Conservation (phyloP, 2,888 invertebrate species). For the Scaptomyza reducta region DNA sequence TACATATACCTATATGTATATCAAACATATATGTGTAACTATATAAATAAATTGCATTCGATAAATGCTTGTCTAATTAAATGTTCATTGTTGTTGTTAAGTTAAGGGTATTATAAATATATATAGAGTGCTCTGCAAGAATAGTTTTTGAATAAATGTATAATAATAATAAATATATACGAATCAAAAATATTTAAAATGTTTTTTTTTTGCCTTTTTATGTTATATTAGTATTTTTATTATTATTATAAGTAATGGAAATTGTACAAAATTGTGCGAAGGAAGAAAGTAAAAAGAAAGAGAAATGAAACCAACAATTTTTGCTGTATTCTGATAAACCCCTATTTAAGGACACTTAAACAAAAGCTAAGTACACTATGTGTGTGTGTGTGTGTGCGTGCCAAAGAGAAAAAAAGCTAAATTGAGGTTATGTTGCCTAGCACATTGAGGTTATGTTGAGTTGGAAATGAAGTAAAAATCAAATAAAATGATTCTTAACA, state of each 20-base stretch:
- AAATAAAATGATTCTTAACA: neutral
- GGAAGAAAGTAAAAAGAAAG: conserved; percentile 7
- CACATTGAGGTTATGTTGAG: conserved; percentile 41
- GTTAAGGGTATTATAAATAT: conserved; percentile 41
- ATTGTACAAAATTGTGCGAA: conserved; percentile 36
- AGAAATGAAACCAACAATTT: neutral
- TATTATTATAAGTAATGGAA: conserved; percentile 12
- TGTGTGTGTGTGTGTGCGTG: conserved; percentile 5
- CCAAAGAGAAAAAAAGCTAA: neutral
- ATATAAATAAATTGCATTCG: conserved; percentile 37
- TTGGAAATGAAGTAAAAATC: conserved; percentile 1
- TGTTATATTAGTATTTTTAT: neutral
- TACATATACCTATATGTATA: conserved; percentile 19
- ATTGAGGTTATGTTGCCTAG: conserved; percentile 10
- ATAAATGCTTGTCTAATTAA: conserved; percentile 42
- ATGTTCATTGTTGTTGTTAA: conserved; percentile 16
- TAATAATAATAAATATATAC: conserved; percentile 24
- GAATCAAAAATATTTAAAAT: conserved; percentile 46
- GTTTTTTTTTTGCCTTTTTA: conserved; percentile 7
- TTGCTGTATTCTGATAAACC: conserved; percentile 48
- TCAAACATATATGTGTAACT: conserved; percentile 10
- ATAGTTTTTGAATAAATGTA: conserved; percentile 27
- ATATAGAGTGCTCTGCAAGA: conserved; percentile 45
- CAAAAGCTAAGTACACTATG: conserved; percentile 59
- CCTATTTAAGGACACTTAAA: conserved; percentile 82